Base-by-base conservation (phyloP, 2,113 vertebrate species). In the Gallinago undulata region DNA sequence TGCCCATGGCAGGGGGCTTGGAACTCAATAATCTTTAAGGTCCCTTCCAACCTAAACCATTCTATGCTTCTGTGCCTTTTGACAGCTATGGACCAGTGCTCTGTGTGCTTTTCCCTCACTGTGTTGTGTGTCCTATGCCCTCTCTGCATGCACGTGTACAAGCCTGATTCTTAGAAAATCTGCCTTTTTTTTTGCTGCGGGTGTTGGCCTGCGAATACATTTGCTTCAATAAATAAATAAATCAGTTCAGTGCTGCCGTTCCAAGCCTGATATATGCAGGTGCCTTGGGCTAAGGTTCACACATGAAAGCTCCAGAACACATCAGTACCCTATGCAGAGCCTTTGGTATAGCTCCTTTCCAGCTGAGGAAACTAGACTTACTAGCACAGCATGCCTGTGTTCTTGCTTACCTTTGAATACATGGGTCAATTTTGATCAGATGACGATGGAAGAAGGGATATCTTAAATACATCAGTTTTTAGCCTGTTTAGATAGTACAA, bases 131-230 rank as follows among this genome's bases (percentile, higher is more conserved):
- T 55, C 31, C 51, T 63, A 2, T 59, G 21, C 5, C 18, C 6
- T 78, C n/a, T 90, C 23, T 60, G 2, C 13, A n/a, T 4, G 16
- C 6, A 0, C 3, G 1, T n/a, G 3, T 18, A n/a, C 51, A 53
- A 43, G 6, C 2, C 24, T n/a, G 43, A 37, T 19, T 75, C 24
- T 63, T 78, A 50, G 8, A 5, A 77, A 63, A 39, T 56, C 53
- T 60, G 10, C 23, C 6, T 79, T 41, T 53, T 41, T 53, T 11
- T 47, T 88, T 83, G 27, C 25, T 64, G 33, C 19, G 51, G 21
- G 21, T 17, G 3, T 43, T 45, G 19, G 9, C 6, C 10, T 35
- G 11, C 17, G 10, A 81, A 63, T 60, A 13, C 19, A 30, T 17
- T 63, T 48, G 2, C 31, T 62, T 53, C 13, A 1, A 33, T 22